Percentiles rank a stretch among this genome's conserved stretches.
Evolutionary conservation across 1,140 invertebrate species (phyloP).

Genomic region (Antheraea pernyi): DNA sequence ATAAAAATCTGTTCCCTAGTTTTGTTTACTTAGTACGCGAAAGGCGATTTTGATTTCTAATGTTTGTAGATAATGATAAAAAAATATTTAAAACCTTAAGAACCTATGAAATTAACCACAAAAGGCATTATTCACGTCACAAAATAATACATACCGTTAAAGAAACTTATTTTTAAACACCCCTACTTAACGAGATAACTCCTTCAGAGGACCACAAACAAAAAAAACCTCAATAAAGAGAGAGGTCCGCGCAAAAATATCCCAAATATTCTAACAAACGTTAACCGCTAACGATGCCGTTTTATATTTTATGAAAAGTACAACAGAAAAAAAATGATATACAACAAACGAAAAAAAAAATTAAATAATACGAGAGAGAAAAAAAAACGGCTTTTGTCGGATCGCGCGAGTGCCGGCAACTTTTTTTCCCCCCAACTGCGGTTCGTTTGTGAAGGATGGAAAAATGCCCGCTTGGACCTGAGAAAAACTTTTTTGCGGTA

Average conservation of each 20-base stretch:
- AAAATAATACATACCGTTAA: background rate
- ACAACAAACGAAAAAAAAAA: background rate
- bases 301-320: conserved; percentile 65
- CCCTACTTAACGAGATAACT: conserved; percentile 1
- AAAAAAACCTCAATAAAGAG: background rate
- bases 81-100: background rate
- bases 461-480: conserved; percentile 50
- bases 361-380: conserved; percentile 20
- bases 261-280: conserved; percentile 62
- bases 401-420: conserved; percentile 35
- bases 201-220: background rate
- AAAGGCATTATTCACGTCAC: background rate
- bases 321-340: conserved; percentile 22
- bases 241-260: conserved; percentile 5
- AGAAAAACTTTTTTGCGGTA: conserved; percentile 67
- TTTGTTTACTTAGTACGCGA: too few relatives aligned
- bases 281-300: conserved; percentile 67
- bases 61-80: too few relatives aligned
- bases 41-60: too few relatives aligned
- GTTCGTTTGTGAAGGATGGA: conserved; percentile 52
- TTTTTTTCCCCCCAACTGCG: conserved; percentile 57
- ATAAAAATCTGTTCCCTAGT: too few relatives aligned
- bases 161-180: conserved; percentile 2
- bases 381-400: conserved; percentile 64
- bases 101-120: background rate